Conservation (phyloP, 2,888 invertebrate genomes). For the Tenodera sinensis region DNA sequence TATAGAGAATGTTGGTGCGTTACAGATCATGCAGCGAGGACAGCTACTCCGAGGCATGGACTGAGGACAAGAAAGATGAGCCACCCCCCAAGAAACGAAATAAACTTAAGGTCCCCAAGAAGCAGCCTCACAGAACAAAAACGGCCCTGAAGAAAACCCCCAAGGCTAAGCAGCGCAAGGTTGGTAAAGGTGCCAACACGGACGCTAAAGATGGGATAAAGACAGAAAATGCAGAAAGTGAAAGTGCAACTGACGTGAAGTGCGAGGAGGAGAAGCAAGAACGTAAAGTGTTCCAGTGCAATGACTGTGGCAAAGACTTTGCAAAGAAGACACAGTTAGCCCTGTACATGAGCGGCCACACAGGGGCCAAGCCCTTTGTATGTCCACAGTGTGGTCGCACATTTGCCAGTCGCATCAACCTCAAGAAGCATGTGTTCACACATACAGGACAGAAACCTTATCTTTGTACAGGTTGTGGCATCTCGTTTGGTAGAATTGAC, state of each 20-base stretch:
- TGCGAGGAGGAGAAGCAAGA: not conserved
- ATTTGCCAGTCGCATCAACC: not conserved
- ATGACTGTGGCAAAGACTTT: conserved; percentile 8
- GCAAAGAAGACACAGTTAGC: not conserved
- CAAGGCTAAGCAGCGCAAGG: not conserved
- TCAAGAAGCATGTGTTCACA: conserved; percentile 7
- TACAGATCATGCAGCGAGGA: not conserved
- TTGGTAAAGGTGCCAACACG: not conserved
- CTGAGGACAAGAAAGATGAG: not conserved
- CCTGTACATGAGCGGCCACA: conserved; percentile 5
- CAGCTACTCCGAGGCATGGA: not conserved
- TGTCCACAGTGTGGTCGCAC: not conserved
- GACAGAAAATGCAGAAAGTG: not conserved
- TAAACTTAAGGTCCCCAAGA: not conserved
- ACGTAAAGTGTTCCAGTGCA: not conserved
- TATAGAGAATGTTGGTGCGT: not conserved
- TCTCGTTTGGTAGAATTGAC: not conserved
- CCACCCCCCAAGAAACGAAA: not conserved
- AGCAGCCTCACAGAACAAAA: not conserved
- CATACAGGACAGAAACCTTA: conserved; percentile 15
- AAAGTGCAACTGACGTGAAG: not conserved
- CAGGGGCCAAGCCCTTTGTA: not conserved
- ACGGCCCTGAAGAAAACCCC: not conserved
- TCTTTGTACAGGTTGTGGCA: conserved; percentile 7
- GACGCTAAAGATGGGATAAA: not conserved